Evolutionary conservation across 2,888 invertebrate species (phyloP), one percentile per base, ranked within the genome.

Genomic region (Monoplex corrugatus): DNA sequence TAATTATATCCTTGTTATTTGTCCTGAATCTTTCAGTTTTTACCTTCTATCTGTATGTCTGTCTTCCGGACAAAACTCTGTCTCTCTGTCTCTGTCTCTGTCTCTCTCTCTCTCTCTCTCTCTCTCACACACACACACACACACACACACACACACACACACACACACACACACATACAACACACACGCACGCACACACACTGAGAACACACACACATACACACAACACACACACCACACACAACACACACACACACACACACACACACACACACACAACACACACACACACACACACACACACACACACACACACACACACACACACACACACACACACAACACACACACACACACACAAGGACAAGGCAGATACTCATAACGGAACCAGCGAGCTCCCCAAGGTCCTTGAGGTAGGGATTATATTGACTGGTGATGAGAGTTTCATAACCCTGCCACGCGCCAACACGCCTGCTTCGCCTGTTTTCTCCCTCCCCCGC

Each of bases 381-480:
- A 28, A 28, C 68, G 0, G 82, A 32, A 32, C 13, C 23, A 32
- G 6, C 8, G 32, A 43, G 82, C 82, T 44, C 82, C 82, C 82
- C 45, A 13, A 38, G 84, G 84, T 50, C 84, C 84, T 50, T 38
- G 82, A 32, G 84, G 84, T 38, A 32, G 57, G 57, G 35, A 57
- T 35, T 32, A 84, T 84, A 84, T 84, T 84, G 57, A 84, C 84
- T 84, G 84, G 35, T 84, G 84, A 84, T 84, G 84, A 84, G 84
- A 84, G 45, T 84, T 84, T 84, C 84, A 84, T 84, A 84, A 84
- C 84, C 84, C 38, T 16, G 84, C 57, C 84, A 84, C 84, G 84
- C 57, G 50, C 84, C 84, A 6, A 35, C 84, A 50, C 35, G 50
- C 50, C 45, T 84, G 45, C 84, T 38, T 5, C 35, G 50, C 45